Conservation (phyloP, 2,113 vertebrate genomes). For the Ciconia stormi region DNA sequence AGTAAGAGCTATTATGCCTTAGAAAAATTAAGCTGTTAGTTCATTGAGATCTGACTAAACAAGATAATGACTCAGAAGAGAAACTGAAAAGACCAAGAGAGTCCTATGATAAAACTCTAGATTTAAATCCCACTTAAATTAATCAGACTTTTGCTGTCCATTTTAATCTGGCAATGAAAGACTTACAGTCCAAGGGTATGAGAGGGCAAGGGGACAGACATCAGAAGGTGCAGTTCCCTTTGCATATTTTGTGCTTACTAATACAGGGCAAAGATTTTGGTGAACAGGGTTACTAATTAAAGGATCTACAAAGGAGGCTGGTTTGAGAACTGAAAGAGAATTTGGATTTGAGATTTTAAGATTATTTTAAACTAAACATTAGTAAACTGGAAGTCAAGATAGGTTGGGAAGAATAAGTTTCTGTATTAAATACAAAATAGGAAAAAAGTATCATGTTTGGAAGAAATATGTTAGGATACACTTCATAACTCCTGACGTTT, state of each 20-base stretch:
- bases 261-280: neutral
- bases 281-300: neutral
- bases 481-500: conserved; percentile 33
- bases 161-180: neutral
- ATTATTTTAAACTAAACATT: neutral
- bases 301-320: neutral
- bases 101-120: neutral
- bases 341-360: neutral
- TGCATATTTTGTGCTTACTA: neutral
- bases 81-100: neutral
- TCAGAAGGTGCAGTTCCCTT: neutral
- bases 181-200: neutral
- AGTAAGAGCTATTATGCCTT: neutral
- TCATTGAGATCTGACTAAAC: neutral
- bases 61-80: neutral
- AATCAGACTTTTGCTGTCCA: neutral
- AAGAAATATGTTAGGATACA: conserved; percentile 14
- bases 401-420: neutral
- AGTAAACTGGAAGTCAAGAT: neutral
- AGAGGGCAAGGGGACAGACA: neutral
- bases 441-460: neutral
- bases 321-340: neutral
- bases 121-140: neutral
- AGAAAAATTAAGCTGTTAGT: neutral
- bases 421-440: neutral